Evolutionary conservation across 2,888 invertebrate species (phyloP), one percentile per base, ranked within the genome.

Genomic region (Aleiodes alternator): DNA sequence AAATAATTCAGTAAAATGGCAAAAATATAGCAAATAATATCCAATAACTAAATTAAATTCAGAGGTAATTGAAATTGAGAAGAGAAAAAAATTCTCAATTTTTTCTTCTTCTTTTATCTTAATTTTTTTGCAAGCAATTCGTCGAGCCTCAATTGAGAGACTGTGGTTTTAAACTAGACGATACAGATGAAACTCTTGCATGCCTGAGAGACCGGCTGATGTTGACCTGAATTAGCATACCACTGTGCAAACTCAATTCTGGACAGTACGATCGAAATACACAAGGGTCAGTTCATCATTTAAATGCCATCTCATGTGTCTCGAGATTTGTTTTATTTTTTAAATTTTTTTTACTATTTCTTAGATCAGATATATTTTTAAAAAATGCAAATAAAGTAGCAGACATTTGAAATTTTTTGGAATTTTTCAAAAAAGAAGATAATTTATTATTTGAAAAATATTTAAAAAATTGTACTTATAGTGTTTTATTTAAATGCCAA

Each of bases 211-310:
- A 23, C 57, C 57, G 57, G 57, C 57, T 57, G 29, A 57, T 57
- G 57, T 59, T 59, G 59, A 59, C 59, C 59, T 59, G 59, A 59
- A 59, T 59, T 34, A 59, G 59, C 31, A 59, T 59, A 43, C 43
- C 43, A 43, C 43, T 43, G 43, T 43, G 43, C 9, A 59, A 59
- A 59, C 59, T 59, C 59, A 59, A 59, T 59, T 59, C 38, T 59
- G 59, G 59, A 59, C 59, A 59, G 59, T 34, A 34, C 59, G 59
- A 59, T 59, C 59, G 59, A 59, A 59, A 59, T 59, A 59, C 59
- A 34, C 59, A 59, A 29, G 12, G 59, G 59, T 59, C 59, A 59
- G 34, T 59, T 56, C n/a, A 31, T 34, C 7, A 11, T 57, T 57
- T 57, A 57, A 57, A 59, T 59, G 14, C 59, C 59, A 9, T 59